Evolutionary conservation across 92 coral and sea anemone species (phyloP).

Genomic region (Zoanthus solanderi): DNA sequence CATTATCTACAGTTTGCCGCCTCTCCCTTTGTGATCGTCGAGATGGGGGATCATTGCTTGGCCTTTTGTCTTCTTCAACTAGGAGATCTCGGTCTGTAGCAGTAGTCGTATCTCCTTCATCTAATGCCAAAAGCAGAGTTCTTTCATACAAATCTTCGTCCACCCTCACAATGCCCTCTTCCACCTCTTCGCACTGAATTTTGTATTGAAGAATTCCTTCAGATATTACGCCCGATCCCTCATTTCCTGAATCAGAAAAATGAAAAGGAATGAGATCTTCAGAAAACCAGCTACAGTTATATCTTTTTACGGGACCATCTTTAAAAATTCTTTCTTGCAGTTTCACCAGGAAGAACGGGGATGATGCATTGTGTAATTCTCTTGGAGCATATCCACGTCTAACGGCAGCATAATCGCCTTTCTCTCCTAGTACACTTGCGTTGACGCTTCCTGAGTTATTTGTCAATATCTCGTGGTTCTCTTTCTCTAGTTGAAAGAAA

Average conservation of each 20-base stretch:
- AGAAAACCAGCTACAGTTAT: constrained; percentile 5
- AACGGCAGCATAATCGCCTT: constrained; percentile 1
- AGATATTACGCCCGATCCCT: constrained; percentile 5
- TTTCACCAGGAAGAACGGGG: not conserved
- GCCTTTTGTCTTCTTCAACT: constrained; percentile 14
- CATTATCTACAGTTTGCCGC: constrained; percentile 16
- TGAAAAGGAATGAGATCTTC: constrained; percentile 27
- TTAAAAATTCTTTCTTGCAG: not conserved
- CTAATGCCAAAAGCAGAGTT: constrained; percentile 34
- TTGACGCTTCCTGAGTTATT: not conserved
- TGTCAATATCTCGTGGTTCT: not conserved
- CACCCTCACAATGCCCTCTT: constrained; percentile 43
- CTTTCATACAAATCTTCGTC: constrained; percentile 47
- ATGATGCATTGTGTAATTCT: not conserved
- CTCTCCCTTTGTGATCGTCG: constrained; percentile 18
- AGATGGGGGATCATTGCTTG: not conserved
- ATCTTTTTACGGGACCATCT: not conserved
- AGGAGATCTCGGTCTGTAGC: constrained; percentile 29
- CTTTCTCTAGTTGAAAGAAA: constrained; percentile 21
- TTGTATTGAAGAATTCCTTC: constrained; percentile 26
- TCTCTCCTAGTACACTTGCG: constrained; percentile 10
- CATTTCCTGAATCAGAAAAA: not conserved
- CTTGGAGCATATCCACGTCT: not conserved
- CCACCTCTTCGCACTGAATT: constrained; percentile 23
- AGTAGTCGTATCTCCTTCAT: constrained; percentile 7